Percentiles rank a stretch among this genome's conserved stretches.
Conservation (phyloP, 1,140 invertebrate species). For the Ephestia elutella region DNA sequence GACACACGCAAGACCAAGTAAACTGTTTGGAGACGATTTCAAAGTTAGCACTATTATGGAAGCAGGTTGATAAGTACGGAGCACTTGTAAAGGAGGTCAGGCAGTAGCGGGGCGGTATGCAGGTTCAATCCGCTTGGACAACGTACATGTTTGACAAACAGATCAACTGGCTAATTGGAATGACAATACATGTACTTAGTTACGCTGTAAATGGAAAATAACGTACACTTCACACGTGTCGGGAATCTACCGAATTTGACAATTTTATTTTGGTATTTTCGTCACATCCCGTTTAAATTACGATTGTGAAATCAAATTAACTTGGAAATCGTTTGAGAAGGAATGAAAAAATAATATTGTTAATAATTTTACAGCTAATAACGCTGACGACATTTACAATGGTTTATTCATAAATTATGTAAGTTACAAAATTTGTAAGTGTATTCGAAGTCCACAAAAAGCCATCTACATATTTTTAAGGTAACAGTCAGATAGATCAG, state of each 20-base stretch:
- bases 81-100: not conserved
- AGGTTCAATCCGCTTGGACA: not conserved
- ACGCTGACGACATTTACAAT: not conserved
- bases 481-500: not conserved
- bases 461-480: not conserved
- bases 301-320: no score
- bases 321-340: no score
- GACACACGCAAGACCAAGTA: no score
- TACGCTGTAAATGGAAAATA: not conserved
- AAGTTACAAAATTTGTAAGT: not conserved
- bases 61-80: not conserved
- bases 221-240: not conserved
- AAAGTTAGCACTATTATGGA: not conserved
- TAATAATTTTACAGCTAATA: no score
- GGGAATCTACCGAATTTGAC: not conserved
- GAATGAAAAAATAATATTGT: no score
- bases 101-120: not conserved
- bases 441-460: not conserved
- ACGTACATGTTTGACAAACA: not conserved
- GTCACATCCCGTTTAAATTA: not conserved
- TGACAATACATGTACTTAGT: not conserved
- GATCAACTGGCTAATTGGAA: not conserved
- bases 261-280: not conserved
- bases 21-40: not conserved
- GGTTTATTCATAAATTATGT: not conserved